Conservation (phyloP, 2,888 invertebrate genomes). For the Diarsia rubi region DNA sequence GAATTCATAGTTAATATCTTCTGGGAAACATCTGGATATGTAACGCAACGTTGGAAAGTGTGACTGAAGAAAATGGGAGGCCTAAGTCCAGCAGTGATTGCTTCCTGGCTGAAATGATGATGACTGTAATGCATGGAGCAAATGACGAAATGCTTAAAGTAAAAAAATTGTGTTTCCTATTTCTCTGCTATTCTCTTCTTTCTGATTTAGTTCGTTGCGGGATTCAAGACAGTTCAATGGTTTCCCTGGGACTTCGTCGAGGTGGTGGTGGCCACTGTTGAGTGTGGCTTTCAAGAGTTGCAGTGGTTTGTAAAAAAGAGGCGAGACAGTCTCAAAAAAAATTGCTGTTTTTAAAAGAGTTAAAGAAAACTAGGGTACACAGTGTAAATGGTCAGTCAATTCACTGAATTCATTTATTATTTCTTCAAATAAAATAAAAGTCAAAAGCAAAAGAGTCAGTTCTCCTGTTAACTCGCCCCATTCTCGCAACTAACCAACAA, state of each 20-base stretch:
- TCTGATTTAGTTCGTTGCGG: too few relatives aligned
- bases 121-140: background rate
- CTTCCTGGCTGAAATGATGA: background rate
- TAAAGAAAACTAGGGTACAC: background rate
- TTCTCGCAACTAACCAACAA: conserved; percentile 6
- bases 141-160: background rate
- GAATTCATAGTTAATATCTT: background rate
- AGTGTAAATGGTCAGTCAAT: background rate
- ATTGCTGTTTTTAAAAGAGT: too few relatives aligned
- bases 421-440: background rate
- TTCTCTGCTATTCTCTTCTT: too few relatives aligned
- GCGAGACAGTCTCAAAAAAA: too few relatives aligned
- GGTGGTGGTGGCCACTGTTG: too few relatives aligned
- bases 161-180: too few relatives aligned
- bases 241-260: too few relatives aligned
- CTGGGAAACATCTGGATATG: background rate
- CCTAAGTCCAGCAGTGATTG: background rate
- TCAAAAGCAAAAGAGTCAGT: background rate
- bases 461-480: background rate
- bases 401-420: background rate
- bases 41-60: background rate
- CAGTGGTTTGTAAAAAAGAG: too few relatives aligned
- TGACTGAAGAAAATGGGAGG: background rate
- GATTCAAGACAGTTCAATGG: too few relatives aligned
- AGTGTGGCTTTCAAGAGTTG: too few relatives aligned